These are phyloP conservation scores for Ridgeia piscesae DNA, from an alignment of 1,140 invertebrate species.

Conservation along the genomic window DNA sequence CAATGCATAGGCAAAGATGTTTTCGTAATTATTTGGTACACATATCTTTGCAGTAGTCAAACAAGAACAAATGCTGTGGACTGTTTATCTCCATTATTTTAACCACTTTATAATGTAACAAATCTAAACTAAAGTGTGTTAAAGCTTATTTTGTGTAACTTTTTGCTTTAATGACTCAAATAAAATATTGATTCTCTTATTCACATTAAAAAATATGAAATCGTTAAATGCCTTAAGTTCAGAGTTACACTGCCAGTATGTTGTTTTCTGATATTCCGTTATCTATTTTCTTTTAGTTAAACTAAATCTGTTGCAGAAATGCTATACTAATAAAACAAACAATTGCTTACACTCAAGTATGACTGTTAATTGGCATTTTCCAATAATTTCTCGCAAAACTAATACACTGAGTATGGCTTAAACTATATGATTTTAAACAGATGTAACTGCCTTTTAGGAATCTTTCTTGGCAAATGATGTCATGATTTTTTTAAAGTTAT, in stretches of 20 bases:
- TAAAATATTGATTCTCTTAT: too few relatives aligned
- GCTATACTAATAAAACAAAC: background rate
- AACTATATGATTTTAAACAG: too few relatives aligned
- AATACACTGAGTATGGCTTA: too few relatives aligned
- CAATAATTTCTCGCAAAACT: too few relatives aligned
- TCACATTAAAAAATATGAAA: background rate
- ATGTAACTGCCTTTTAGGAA: too few relatives aligned
- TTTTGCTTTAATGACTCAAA: background rate
- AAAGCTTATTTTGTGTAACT: background rate
- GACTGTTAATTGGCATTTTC: too few relatives aligned
- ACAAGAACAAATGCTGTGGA: background rate
- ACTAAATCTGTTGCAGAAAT: background rate
- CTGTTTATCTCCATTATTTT: background rate
- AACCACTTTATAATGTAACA: background rate
- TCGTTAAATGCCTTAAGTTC: background rate
- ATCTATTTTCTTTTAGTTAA: background rate
- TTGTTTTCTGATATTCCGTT: background rate
- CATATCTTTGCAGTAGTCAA: background rate
- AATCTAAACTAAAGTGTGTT: background rate
- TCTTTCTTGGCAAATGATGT: too few relatives aligned
- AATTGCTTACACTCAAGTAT: too few relatives aligned
- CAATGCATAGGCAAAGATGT: background rate
- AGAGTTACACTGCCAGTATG: background rate
- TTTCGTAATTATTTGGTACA: background rate
- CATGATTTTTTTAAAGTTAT: too few relatives aligned